Evolutionary conservation across 2,113 vertebrate genomes (phyloP).

Genomic region (Murina feae): DNA sequence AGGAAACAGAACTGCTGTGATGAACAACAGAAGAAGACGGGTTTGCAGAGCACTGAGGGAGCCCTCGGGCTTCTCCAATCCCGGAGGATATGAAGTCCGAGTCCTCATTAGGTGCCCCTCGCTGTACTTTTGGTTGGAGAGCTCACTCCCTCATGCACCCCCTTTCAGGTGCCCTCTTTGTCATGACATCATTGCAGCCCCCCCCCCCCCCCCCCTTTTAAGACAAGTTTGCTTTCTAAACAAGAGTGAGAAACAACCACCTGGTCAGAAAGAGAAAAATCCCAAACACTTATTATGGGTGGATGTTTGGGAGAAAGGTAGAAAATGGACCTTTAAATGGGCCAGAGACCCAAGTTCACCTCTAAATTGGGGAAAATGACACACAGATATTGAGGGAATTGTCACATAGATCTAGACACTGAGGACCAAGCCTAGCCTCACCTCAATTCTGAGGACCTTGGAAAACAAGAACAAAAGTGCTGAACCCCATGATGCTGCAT

Average conservation of each 20-base stretch:
- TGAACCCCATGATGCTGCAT: not conserved
- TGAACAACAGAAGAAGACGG: not conserved
- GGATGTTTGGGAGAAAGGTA: not conserved
- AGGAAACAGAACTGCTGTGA: slow-evolving; percentile 36
- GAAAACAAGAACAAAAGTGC: not conserved
- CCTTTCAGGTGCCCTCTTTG: not conserved
- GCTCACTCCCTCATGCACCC: accelerated
- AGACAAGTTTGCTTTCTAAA: not conserved
- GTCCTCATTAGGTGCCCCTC: not conserved
- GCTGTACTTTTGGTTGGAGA: not conserved
- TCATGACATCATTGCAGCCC: not conserved
- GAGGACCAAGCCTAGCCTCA: not conserved
- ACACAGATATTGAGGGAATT: not conserved
- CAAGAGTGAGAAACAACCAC: not conserved
- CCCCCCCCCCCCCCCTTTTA: not conserved
- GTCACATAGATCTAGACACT: not conserved
- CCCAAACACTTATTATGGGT: not conserved
- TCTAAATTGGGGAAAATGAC: not conserved
- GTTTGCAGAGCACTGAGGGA: not conserved
- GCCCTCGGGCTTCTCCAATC: not conserved
- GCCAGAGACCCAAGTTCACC: not conserved
- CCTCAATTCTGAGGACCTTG: not conserved
- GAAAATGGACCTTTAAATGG: not conserved
- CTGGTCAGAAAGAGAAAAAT: not conserved
- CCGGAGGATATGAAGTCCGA: not conserved